Evolutionary conservation across 2,888 invertebrate genomes (phyloP).

Genomic region (Dascillus cervinus): DNA sequence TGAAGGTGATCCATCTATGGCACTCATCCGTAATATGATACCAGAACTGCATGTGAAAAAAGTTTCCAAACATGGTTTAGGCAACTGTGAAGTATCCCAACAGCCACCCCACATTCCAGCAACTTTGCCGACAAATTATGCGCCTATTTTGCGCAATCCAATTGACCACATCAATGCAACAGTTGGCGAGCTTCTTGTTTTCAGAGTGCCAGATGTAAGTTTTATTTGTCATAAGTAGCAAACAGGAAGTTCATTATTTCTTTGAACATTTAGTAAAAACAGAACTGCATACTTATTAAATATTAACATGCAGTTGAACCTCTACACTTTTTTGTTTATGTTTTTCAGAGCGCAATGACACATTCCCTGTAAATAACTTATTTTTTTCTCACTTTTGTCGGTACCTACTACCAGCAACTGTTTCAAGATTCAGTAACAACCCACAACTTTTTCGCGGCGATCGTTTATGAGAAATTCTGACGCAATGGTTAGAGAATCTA

Average conservation of each 20-base stretch:
- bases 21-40: slow-evolving; percentile 53
- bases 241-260: neutral
- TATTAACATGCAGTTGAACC: too few species aligned
- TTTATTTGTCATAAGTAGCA: slow-evolving; percentile 1
- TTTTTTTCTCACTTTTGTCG: too few species aligned
- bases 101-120: slow-evolving; percentile 44
- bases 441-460: too few species aligned
- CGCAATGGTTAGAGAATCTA: too few species aligned
- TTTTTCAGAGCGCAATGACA: too few species aligned
- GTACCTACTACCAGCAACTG: too few species aligned
- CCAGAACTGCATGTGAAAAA: slow-evolving; percentile 60
- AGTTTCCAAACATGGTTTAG: slow-evolving; percentile 59
- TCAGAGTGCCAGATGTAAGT: slow-evolving; percentile 69
- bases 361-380: too few species aligned
- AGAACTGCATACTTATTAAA: too few species aligned
- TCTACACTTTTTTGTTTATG: too few species aligned
- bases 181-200: slow-evolving; percentile 73
- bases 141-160: slow-evolving; percentile 75
- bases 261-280: neutral
- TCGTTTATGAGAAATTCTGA: too few species aligned
- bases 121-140: slow-evolving; percentile 52
- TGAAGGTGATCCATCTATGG: slow-evolving; percentile 52
- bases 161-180: slow-evolving; percentile 78
- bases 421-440: too few species aligned
- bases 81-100: slow-evolving; percentile 55